A percentile compares a stretch with the other conserved stretches of the same genome.
Evolutionary conservation across 2,888 invertebrate species (phyloP).

Genomic region (Drosophila neutralis): DNA sequence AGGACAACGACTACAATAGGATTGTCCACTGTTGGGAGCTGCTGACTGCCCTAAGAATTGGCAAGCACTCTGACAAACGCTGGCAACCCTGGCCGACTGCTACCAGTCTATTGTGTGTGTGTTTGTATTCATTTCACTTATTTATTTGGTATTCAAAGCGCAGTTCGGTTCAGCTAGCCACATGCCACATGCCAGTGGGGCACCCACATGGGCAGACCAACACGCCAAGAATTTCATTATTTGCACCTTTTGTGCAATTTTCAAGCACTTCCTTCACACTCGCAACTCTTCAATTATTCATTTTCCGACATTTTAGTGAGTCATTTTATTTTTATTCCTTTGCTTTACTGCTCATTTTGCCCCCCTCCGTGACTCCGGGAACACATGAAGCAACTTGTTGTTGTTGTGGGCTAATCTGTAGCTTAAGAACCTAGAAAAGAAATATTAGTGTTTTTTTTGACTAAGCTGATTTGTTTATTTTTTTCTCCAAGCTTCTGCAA

Average conservation of each 20-base stretch:
- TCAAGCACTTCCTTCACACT: conserved; percentile 55
- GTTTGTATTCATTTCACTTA: conserved; percentile 70
- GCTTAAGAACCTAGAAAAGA: too few species aligned
- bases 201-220: conserved; percentile 38
- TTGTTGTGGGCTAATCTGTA: neutral
- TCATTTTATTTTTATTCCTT: conserved; percentile 8
- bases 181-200: conserved; percentile 36
- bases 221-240: conserved; percentile 73
- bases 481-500: neutral
- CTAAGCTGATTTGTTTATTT: neutral
- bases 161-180: conserved; percentile 52
- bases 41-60: conserved; percentile 39
- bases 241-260: conserved; percentile 69
- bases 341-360: neutral
- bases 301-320: conserved; percentile 26
- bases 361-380: neutral
- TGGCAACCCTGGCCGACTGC: neutral
- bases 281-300: conserved; percentile 53
- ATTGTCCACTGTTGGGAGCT: conserved; percentile 18
- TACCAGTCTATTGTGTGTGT: neutral
- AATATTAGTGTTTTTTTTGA: neutral
- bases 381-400: neutral
- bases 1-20: conserved; percentile 3
- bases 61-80: conserved; percentile 29
- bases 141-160: conserved; percentile 80